Conservation (phyloP, 2,888 invertebrate genomes). For the Lomographa bimaculata region DNA sequence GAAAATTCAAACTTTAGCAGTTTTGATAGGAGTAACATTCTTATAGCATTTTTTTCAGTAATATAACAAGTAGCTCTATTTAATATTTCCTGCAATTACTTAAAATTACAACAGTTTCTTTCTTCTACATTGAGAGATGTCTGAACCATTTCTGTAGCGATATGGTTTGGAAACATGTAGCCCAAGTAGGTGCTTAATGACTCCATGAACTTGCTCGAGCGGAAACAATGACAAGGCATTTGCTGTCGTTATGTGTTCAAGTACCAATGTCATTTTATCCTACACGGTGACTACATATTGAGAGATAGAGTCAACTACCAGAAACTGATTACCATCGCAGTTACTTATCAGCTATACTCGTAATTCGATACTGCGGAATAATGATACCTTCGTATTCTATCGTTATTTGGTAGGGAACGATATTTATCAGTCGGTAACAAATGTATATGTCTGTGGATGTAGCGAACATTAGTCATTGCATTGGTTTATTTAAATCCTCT, state of each 20-base stretch:
- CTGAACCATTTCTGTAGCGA: no score
- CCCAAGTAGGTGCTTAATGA: slow-evolving; percentile 46
- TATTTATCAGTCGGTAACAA: slow-evolving; percentile 18
- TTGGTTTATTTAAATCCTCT: slow-evolving; percentile 27
- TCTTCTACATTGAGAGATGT: no score
- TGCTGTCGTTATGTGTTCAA: slow-evolving; percentile 46
- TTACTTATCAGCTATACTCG: slow-evolving; percentile 37
- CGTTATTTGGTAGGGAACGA: slow-evolving; percentile 14
- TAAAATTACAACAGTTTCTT: no score
- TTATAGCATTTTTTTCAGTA: no score
- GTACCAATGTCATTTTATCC: no score
- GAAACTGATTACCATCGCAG: slow-evolving; percentile 54
- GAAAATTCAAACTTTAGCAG: no score
- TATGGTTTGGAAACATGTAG: no score
- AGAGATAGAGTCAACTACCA: slow-evolving; percentile 63
- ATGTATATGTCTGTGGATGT: no score
- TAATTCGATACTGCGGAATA: slow-evolving; percentile 22
- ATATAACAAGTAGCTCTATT: no score
- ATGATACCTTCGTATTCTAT: slow-evolving; percentile 25
- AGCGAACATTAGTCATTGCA: slow-evolving; percentile 36
- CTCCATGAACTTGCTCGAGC: slow-evolving; percentile 49
- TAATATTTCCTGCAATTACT: no score
- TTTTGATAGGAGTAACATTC: no score
- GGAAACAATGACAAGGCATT: slow-evolving; percentile 63
- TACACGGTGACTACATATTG: slow-evolving; percentile 61